Evolutionary conservation across 2,888 invertebrate species (phyloP), one percentile per base, ranked within the genome.

Genomic region (Hypsopygia costalis): DNA sequence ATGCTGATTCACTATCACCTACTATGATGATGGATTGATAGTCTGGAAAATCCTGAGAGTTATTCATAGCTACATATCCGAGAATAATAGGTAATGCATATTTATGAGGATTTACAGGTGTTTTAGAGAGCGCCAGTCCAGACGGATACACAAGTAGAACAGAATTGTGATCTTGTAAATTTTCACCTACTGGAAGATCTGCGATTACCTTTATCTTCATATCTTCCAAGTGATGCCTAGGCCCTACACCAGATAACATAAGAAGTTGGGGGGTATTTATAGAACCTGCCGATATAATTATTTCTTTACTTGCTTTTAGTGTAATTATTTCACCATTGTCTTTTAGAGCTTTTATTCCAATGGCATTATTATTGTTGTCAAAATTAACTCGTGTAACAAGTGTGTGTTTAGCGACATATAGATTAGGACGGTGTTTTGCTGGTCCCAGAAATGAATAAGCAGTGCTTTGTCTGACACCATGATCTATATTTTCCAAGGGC

Each of bases 211-310:
- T 20, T 7, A 75, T 74, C 1, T 53, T 51, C 0, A 61, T 43
- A 1, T 49, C 36, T 8, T 50, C 21, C 1, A 76, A 47, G 20
- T 75, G 65, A 9, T 62, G 43, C 35, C 46, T 56, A 1, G 72
- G 73, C 1, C 73, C 72, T 0, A 74, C 62, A 8, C 73, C 75
- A 0, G 75, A 73, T 1, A 71, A 46, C 71, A 74, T 68, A 0
- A 72, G 49, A 1, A 75, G 44, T 35, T 70, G 58, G 0, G 76
- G 64, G 5, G 63, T 49, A 11, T 72, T 71, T 5, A 75, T 41
- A 6, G 65, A 53, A 20, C 74, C 76, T 4, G 65, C 69, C 2
- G 66, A 62, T 10, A 75, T 3, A n/a, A 77, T 63, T 0, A 77
- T 56, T 51, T 73, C 73, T 29, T 55, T 60, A 0, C 41, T 56